A percentile compares a stretch with the other conserved stretches of the same genome.
These are phyloP conservation scores for Iguana delicatissima DNA, from an alignment of 2,797 vertebrate species.

Conservation along the genomic window DNA sequence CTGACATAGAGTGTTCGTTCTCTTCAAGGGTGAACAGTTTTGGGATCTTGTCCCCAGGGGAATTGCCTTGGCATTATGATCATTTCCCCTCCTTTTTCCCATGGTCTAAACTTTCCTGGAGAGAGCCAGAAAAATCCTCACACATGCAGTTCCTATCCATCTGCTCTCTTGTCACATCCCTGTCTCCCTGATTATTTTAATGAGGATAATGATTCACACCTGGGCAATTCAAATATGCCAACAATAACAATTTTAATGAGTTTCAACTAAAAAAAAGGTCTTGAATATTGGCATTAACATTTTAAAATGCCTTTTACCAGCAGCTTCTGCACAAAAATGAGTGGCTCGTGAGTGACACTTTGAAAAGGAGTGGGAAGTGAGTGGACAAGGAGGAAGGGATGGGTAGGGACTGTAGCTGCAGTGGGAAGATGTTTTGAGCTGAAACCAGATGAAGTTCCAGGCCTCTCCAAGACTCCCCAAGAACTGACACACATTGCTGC, in stretches of 20 bases:
- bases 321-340: slow-evolving; percentile 40
- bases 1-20: not conserved
- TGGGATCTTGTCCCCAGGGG: not conserved
- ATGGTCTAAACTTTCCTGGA: rapidly evolving
- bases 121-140: slow-evolving; percentile 14
- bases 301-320: slow-evolving; percentile 66
- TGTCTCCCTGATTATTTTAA: slow-evolving; percentile 80
- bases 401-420: not conserved
- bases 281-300: slow-evolving; percentile 77
- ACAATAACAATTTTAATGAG: slow-evolving; percentile 82
- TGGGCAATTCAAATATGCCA: slow-evolving; percentile 77
- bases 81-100: not conserved
- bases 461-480: too few relatives aligned
- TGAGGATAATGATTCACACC: slow-evolving; percentile 83
- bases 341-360: slow-evolving; percentile 12
- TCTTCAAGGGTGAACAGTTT: not conserved
- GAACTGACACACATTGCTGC: too few relatives aligned
- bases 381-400: not conserved
- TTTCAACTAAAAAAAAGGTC: slow-evolving; percentile 76
- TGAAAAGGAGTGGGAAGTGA: not conserved
- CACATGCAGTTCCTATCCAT: slow-evolving; percentile 67
- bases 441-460: too few relatives aligned
- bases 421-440: too few relatives aligned
- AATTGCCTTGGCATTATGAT: too few relatives aligned
- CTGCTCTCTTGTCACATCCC: slow-evolving; percentile 77